Conservation (phyloP, 2,888 invertebrate species). For the Dryocosmus kuriphilus region DNA sequence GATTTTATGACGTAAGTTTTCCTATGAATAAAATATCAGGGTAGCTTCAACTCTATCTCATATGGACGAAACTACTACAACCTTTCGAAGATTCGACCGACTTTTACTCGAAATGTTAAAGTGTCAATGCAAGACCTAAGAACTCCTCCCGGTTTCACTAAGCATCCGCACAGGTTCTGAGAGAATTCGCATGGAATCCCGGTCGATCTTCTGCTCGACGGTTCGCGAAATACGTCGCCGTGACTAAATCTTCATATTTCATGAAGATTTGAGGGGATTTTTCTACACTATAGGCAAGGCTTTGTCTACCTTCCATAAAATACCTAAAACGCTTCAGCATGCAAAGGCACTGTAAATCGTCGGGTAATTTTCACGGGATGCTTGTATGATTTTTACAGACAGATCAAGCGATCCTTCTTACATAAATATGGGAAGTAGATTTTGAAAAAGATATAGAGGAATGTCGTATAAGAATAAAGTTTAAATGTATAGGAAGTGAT, state of each 20-base stretch:
- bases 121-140: not conserved
- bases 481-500: too few species aligned
- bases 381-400: too few species aligned
- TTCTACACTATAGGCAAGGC: too few species aligned
- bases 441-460: too few species aligned
- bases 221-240: slow-evolving; percentile 18
- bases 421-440: too few species aligned
- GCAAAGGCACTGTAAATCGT: too few species aligned
- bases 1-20: slow-evolving; percentile 35
- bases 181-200: slow-evolving; percentile 12
- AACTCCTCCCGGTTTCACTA: not conserved
- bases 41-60: not conserved
- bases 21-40: slow-evolving; percentile 41
- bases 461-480: too few species aligned
- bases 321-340: too few species aligned
- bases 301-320: too few species aligned
- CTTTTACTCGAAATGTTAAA: not conserved
- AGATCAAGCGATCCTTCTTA: too few species aligned
- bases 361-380: too few species aligned
- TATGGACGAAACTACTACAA: slow-evolving; percentile 19
- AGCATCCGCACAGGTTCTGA: not conserved
- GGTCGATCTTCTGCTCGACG: slow-evolving; percentile 25
- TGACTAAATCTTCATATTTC: slow-evolving; percentile 8
- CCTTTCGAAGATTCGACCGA: slow-evolving; percentile 2
- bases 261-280: not conserved